These are phyloP conservation scores for Magallana angulata DNA, from an alignment of 1,140 invertebrate species.

Conservation along the genomic window DNA sequence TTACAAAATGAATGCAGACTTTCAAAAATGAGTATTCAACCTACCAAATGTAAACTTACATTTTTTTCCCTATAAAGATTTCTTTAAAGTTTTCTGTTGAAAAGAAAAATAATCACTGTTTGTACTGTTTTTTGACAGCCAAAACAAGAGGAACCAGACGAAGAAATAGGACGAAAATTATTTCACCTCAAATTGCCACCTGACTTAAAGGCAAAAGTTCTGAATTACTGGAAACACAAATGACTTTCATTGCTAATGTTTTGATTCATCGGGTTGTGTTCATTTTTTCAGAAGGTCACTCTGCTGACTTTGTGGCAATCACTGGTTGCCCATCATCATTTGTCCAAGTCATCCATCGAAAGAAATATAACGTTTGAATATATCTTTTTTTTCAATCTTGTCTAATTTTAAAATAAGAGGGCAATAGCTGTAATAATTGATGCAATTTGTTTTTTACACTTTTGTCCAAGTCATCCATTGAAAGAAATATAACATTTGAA, in stretches of 20 bases:
- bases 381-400: no score
- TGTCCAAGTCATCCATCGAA: neutral
- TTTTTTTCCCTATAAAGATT: no score
- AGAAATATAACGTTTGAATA: no score
- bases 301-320: neutral
- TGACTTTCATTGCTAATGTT: neutral
- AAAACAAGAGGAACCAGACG: neutral
- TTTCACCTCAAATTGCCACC: neutral
- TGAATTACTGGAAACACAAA: constrained; percentile 8
- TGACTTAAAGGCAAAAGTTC: neutral
- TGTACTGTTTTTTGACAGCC: neutral
- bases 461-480: neutral
- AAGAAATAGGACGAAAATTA: constrained; percentile 22
- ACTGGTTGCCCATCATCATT: neutral
- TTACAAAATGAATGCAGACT: no score
- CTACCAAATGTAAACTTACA: no score
- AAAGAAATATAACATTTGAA: no score
- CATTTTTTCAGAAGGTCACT: neutral
- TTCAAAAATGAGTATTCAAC: no score
- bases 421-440: no score
- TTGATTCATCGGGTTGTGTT: neutral
- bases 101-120: neutral
- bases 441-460: no score
- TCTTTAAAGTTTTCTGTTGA: neutral
- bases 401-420: no score